These are phyloP conservation scores for Cistogaster globosa DNA, from an alignment of 2,888 invertebrate species.

Conservation along the genomic window DNA sequence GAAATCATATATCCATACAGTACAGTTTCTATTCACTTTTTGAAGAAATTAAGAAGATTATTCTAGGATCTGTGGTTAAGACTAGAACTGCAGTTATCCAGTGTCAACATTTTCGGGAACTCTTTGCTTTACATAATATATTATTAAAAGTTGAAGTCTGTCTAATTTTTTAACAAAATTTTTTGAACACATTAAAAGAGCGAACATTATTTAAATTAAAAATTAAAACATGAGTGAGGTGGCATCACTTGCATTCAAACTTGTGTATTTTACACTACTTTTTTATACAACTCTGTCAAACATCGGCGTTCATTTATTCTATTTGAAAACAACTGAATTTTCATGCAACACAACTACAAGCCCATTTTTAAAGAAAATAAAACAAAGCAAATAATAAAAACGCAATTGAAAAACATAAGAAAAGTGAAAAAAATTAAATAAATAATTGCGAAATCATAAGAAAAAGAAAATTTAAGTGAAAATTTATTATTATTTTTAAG, in stretches of 20 bases:
- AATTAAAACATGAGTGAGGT: background rate
- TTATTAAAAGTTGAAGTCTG: no score
- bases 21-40: no score
- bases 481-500: constrained; percentile 30
- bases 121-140: no score
- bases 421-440: constrained; percentile 54
- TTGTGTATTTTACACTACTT: background rate
- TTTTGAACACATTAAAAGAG: no score
- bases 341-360: constrained; percentile 65
- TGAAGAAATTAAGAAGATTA: no score
- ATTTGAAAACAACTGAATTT: constrained; percentile 73
- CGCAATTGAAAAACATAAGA: constrained; percentile 49
- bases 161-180: no score
- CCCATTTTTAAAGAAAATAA: constrained; percentile 65
- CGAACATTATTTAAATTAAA: background rate
- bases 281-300: constrained; percentile 18
- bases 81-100: no score
- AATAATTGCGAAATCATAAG: constrained; percentile 55
- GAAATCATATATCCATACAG: no score
- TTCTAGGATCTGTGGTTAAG: no score
- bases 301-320: constrained; percentile 61
- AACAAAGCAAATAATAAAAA: constrained; percentile 58
- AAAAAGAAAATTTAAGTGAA: constrained; percentile 43
- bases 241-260: constrained; percentile 9
- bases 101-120: no score